phyloP scores from a whole-genome alignment of 1,140 invertebrate genomes.

The Whitmania pigra region DNA sequence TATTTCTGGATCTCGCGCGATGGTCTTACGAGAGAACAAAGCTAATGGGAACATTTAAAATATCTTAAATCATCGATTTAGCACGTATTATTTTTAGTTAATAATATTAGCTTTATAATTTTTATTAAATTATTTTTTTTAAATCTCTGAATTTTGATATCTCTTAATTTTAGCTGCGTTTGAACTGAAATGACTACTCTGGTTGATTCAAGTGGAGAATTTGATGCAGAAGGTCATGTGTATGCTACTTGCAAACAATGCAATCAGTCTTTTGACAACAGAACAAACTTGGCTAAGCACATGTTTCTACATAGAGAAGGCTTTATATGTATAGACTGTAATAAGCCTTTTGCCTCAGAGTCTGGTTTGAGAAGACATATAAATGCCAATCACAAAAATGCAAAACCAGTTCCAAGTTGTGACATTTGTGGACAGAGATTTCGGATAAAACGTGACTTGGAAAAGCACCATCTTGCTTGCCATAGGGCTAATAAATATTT shows the following conservation, averaged over 20 bases:
- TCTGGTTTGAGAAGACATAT: conserved; percentile 11
- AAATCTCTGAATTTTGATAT: too few species aligned
- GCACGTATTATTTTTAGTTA: too few species aligned
- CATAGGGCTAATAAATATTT: conserved; percentile 16
- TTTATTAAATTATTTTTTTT: too few species aligned
- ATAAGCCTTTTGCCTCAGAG: conserved; percentile 17
- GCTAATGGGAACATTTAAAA: too few species aligned
- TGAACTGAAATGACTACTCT: too few species aligned
- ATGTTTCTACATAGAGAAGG: conserved; percentile 13
- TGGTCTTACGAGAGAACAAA: too few species aligned
- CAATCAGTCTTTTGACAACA: conserved; percentile 6
- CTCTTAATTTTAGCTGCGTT: too few species aligned
- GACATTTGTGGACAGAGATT: conserved; percentile 8
- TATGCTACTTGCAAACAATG: conserved; percentile 8
- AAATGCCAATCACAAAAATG: conserved; percentile 18
- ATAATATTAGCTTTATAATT: too few species aligned
- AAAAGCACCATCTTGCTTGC: conserved; percentile 6
- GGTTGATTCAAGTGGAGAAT: too few species aligned
- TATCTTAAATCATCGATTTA: too few species aligned
- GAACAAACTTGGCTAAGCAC: conserved; percentile 10
- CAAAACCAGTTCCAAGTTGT: background rate
- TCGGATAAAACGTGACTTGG: conserved; percentile 2
- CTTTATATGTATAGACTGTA: conserved; percentile 9
- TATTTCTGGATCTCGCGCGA: too few species aligned
- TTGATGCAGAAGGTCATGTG: too few species aligned